A percentile compares a stretch with the other conserved stretches of the same genome.
phyloP scores from a whole-genome alignment of 2,113 vertebrate species.

The Cottus gobio region DNA sequence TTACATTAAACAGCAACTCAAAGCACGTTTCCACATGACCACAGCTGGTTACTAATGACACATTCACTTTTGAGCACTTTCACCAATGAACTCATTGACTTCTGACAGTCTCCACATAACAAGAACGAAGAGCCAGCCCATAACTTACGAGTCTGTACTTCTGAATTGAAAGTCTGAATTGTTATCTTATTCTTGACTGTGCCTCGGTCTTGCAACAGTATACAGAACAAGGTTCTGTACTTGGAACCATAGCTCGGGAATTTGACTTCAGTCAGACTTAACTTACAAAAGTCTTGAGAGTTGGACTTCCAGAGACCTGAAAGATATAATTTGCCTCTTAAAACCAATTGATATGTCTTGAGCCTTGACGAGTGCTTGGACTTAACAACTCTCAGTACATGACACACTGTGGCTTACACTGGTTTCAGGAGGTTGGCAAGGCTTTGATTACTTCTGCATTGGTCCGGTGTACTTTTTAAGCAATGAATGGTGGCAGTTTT shows the following conservation, averaged over 20 bases:
- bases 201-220: neutral
- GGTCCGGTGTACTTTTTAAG: neutral
- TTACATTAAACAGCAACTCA: neutral
- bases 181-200: neutral
- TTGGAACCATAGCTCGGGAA: neutral
- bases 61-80: neutral
- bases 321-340: neutral
- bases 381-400: neutral
- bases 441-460: neutral
- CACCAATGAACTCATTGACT: neutral
- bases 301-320: neutral
- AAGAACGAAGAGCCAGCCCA: neutral
- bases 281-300: neutral
- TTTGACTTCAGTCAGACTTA: neutral
- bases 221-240: too few species aligned
- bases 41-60: neutral
- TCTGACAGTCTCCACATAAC: neutral
- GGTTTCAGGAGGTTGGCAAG: neutral
- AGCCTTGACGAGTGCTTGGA: neutral
- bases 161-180: neutral
- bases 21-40: neutral
- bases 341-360: neutral
- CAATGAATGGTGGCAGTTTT: neutral
- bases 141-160: neutral
- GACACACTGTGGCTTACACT: neutral